Evolutionary conservation across 2,888 invertebrate genomes (phyloP), one percentile per base, ranked within the genome.

Genomic region (Coleophora flavipennella): DNA sequence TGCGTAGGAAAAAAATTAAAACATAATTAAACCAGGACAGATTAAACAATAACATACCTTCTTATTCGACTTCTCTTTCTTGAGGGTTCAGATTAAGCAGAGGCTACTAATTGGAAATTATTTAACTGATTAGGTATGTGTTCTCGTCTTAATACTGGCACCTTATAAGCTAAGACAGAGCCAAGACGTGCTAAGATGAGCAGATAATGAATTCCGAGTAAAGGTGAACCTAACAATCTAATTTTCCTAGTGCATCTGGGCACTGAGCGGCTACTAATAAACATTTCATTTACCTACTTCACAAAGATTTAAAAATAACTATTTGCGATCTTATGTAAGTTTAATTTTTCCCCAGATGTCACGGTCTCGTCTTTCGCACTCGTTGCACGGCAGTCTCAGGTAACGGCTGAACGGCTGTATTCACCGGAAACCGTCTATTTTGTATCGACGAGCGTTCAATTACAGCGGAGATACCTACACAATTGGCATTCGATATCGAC

Each of bases 261-360:
- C 57, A 56, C 6, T 55, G 57, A 57, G 56, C 55, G 42, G 46
- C 53, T 40, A 49, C 46, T 56, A 53, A 62, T 54, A 63, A 57
- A 59, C 58, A 57, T 61, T 46, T 62, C 51, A 29, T 29, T 29
- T 54, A 52, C 51, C 62, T 62, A 60, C 61, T 56, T 53, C n/a
- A n/a, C n/a, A 51, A 51, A 39, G 55, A 54, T 67, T 67, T 76
- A 77, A 71, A 79, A 80, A 80, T 79, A 80, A 64, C 60, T 44
- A 11, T 59, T 58, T 52, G 55, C 59, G 48, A 55, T 49, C 58
- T 67, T 71, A 73, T 62, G 53, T 53, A 57, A 53, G 52, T 60
- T 53, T 50, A 45, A 50, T 48, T 60, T 58, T 63, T 69, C 57
- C 63, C 59, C 66, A 71, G 67, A 66, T 71, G 75, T 70, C 67